Conservation (phyloP, 2,113 vertebrate species). For the Agapornis roseicollis region DNA sequence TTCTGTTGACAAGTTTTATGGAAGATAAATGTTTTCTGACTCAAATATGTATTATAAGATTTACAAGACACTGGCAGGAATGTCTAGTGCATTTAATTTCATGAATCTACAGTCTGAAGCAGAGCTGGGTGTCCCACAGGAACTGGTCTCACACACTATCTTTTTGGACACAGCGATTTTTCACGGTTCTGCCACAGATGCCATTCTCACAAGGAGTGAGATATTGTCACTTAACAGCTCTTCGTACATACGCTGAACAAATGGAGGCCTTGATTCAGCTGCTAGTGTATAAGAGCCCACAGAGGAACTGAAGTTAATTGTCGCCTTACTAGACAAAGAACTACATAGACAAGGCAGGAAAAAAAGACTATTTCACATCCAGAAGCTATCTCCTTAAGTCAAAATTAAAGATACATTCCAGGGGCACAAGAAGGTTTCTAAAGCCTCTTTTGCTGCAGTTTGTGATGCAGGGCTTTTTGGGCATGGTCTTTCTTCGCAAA, state of each 20-base stretch:
- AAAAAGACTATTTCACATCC: background rate
- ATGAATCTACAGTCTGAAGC: slow-evolving; percentile 21
- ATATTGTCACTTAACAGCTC: slow-evolving; percentile 18
- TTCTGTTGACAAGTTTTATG: slow-evolving; percentile 16
- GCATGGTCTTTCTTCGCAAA: background rate
- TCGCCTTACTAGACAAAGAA: background rate
- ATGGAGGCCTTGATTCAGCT: background rate
- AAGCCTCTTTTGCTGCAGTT: background rate
- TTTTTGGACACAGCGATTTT: background rate
- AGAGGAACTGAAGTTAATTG: background rate
- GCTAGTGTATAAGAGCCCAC: background rate
- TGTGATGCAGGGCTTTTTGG: accelerated
- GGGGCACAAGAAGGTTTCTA: background rate
- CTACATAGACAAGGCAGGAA: background rate
- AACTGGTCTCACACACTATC: background rate
- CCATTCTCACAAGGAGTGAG: background rate
- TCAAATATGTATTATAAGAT: background rate
- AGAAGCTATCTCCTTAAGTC: background rate
- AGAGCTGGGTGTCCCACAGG: slow-evolving; percentile 15
- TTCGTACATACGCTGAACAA: background rate
- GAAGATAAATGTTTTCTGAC: slow-evolving; percentile 14
- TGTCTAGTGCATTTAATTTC: slow-evolving; percentile 16
- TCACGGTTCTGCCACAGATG: background rate
- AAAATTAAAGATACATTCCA: background rate
- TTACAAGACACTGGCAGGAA: background rate